These are phyloP conservation scores for Cordilura impudica DNA, from an alignment of 2,888 invertebrate genomes.

Conservation along the genomic window DNA sequence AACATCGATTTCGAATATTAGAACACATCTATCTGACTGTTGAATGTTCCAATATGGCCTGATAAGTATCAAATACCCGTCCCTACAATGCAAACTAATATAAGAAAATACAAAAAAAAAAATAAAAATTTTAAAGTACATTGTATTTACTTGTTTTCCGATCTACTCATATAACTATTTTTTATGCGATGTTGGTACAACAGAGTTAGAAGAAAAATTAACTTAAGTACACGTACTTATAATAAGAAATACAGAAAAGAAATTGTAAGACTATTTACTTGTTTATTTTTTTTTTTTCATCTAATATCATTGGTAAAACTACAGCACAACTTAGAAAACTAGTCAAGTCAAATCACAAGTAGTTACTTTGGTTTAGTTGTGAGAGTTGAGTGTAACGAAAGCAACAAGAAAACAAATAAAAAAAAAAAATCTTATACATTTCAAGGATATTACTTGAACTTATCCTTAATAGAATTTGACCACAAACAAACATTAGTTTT, in stretches of 20 bases:
- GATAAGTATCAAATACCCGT: too few relatives aligned
- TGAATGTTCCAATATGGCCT: too few relatives aligned
- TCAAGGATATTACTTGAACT: constrained; percentile 63
- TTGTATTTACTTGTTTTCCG: too few relatives aligned
- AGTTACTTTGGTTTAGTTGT: constrained; percentile 13
- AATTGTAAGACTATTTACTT: background rate
- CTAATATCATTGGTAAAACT: background rate
- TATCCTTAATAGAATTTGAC: constrained; percentile 64
- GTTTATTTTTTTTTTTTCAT: too few relatives aligned
- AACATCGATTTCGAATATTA: too few relatives aligned
- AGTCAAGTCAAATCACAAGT: constrained; percentile 52
- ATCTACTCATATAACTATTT: too few relatives aligned
- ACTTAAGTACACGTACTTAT: background rate
- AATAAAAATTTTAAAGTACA: too few relatives aligned
- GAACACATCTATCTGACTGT: too few relatives aligned
- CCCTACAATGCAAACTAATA: too few relatives aligned
- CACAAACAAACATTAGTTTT: constrained; percentile 61
- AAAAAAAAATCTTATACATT: constrained; percentile 40
- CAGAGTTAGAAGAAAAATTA: too few relatives aligned
- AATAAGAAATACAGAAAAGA: background rate
- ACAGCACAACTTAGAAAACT: constrained; percentile 31
- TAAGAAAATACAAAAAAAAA: too few relatives aligned
- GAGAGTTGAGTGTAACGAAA: background rate
- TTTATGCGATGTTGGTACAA: too few relatives aligned
- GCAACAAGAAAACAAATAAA: background rate